Conservation (phyloP, 2,113 vertebrate species). For the Murina feae region DNA sequence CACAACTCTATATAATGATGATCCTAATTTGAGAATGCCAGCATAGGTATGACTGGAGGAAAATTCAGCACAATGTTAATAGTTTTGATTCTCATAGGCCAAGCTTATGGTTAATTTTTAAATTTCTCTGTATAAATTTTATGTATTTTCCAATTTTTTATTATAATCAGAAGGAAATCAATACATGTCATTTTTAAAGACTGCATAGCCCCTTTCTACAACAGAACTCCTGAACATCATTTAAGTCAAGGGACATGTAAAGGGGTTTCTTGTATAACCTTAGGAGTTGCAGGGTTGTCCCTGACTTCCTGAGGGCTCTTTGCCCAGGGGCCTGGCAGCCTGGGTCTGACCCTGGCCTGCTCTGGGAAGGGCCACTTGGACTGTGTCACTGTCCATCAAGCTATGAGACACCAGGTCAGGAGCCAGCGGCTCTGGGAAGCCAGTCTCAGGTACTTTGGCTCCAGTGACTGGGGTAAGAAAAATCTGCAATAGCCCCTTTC, state of each 20-base stretch:
- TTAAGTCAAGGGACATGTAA: neutral
- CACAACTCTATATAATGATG: neutral
- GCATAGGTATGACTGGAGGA: neutral
- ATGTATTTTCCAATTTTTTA: slow-evolving; percentile 8
- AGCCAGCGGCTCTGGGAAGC: neutral
- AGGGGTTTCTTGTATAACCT: neutral
- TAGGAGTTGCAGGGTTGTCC: neutral
- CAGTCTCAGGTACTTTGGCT: neutral
- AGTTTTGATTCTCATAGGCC: neutral
- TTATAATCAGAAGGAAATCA: slow-evolving; percentile 17
- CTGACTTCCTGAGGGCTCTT: neutral
- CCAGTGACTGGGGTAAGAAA: neutral
- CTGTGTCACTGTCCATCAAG: neutral
- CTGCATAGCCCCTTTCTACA: neutral
- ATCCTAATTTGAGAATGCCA: neutral
- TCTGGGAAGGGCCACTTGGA: neutral
- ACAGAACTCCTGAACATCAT: neutral
- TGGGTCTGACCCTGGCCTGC: neutral
- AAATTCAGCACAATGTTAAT: neutral
- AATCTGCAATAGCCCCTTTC: neutral
- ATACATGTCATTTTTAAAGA: neutral
- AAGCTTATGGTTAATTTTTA: slow-evolving; percentile 17
- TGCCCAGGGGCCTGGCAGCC: neutral
- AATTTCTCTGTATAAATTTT: slow-evolving; percentile 8
- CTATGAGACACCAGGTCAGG: neutral